Evolutionary conservation across 1,140 invertebrate species (phyloP).

Genomic region (Ctenoplectra terminalis): DNA sequence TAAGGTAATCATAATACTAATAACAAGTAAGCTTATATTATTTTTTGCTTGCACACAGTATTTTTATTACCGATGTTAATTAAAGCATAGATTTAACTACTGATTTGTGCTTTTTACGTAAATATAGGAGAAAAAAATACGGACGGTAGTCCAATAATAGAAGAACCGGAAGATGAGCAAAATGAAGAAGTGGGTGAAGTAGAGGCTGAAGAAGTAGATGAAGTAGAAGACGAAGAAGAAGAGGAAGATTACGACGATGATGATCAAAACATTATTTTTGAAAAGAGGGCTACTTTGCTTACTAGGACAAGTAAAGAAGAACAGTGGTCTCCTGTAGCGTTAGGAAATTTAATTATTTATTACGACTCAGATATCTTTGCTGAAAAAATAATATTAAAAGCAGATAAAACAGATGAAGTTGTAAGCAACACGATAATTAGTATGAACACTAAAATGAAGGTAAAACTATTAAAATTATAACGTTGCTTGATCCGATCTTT

Average conservation of each 20-base stretch:
- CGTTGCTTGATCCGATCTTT: neutral
- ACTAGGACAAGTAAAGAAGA: conserved; percentile 48
- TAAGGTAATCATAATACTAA: conserved; percentile 11
- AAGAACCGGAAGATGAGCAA: conserved; percentile 6
- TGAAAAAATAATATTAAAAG: conserved; percentile 79
- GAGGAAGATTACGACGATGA: conserved; percentile 80
- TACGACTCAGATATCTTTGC: conserved; percentile 83
- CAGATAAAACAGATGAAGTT: conserved; percentile 76
- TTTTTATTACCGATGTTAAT: conserved; percentile 1
- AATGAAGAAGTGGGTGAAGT: conserved; percentile 24
- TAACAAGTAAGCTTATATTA: conserved; percentile 20
- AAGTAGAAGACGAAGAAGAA: conserved; percentile 73
- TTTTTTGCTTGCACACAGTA: neutral
- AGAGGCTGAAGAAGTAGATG: conserved; percentile 47
- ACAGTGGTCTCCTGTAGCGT: conserved; percentile 72
- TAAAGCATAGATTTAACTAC: neutral
- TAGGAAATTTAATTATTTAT: conserved; percentile 81
- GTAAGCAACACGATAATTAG: conserved; percentile 83
- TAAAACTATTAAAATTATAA: conserved; percentile 49
- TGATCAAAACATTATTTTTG: conserved; percentile 76
- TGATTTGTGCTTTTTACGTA: neutral
- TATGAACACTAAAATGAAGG: conserved; percentile 80
- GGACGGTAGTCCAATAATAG: neutral
- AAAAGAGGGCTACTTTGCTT: conserved; percentile 75
- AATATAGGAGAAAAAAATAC: conserved; percentile 22